Evolutionary conservation across 1,140 invertebrate species (phyloP).

Genomic region (Arctopsyche grandis): DNA sequence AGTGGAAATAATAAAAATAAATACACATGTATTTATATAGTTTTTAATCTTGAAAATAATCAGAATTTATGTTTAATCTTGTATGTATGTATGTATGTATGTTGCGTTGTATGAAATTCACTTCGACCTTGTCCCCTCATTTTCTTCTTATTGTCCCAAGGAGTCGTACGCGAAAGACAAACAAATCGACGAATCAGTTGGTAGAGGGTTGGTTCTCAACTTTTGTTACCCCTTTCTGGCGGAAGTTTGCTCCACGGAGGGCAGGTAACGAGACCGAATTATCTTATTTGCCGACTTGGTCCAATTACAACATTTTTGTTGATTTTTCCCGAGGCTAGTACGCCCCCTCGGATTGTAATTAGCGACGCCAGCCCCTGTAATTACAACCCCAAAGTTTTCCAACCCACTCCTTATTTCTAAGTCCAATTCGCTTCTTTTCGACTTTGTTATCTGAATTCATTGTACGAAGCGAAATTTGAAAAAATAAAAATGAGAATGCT

Average conservation of each 20-base stretch:
- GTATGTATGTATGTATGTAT: too few species aligned
- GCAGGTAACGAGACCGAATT: slow-evolving; percentile 34
- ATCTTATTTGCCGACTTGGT: slow-evolving; percentile 27
- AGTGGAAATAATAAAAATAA: too few species aligned
- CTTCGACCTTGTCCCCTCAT: too few species aligned
- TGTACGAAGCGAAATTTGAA: neutral
- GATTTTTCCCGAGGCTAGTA: slow-evolving; percentile 21
- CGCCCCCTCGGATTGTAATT: slow-evolving; percentile 14
- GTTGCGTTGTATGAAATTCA: too few species aligned
- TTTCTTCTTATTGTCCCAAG: too few species aligned
- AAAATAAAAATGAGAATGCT: neutral
- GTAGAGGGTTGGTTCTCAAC: too few species aligned
- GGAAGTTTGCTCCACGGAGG: neutral
- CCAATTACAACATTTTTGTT: slow-evolving; percentile 37
- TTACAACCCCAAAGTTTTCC: slow-evolving; percentile 26
- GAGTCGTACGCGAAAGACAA: neutral
- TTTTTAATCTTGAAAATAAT: too few species aligned
- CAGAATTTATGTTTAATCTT: too few species aligned
- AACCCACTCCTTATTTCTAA: neutral
- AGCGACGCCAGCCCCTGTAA: slow-evolving; percentile 27
- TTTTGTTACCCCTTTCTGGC: too few species aligned
- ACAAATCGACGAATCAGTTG: slow-evolving; percentile 6
- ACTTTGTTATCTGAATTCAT: slow-evolving; percentile 21
- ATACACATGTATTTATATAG: too few species aligned
- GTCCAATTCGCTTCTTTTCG: slow-evolving; percentile 17